Evolutionary conservation across 2,888 invertebrate genomes (phyloP), one percentile per base, ranked within the genome.

Genomic region (Aphrophora alni): DNA sequence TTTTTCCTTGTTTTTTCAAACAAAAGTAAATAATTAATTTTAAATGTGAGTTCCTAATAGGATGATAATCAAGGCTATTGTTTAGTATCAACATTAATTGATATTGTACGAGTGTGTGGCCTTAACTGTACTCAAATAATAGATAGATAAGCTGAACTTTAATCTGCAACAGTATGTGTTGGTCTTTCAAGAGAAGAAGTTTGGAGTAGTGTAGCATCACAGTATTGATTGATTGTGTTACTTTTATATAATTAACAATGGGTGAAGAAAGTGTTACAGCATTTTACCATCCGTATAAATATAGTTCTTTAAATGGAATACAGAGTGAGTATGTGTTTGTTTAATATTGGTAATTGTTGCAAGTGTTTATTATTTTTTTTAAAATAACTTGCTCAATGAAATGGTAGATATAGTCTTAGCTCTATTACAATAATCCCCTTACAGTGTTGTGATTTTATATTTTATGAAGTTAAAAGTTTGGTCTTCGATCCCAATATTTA

Each of bases 231-330:
- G 69, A 71, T 24, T 33, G 68, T 68, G 25, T 77, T 77, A 10
- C 69, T 69, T 24, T 14, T 7, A 25, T n/a, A 59, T 38, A n/a
- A 69, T 68, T 68, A n/a, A 74, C 68, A 51, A 77, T 74, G 38
- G 77, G 27, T 7, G 71, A 72, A 71, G 33, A 17, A 77, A 78
- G 59, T 28, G 78, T 76, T 80, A 86, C 87, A 26, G 86, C 85
- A n/a, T 88, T 88, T 84, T 88, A 88, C 80, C 87, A 86, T 80
- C 86, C 85, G 24, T 86, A 87, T 81, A 86, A 85, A 81, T 87
- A 87, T 78, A 86, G 83, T 80, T 88, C 88, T 5, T 85, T 87
- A 68, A 85, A 86, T 77, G 84, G 85, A 74, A 78, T 87, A 59
- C 83, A 87, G 82, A 85, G 88, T 87, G 85, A 86, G 87, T 86